phyloP scores from a whole-genome alignment of 2,888 invertebrate genomes.

The Marronus borbonicus region DNA sequence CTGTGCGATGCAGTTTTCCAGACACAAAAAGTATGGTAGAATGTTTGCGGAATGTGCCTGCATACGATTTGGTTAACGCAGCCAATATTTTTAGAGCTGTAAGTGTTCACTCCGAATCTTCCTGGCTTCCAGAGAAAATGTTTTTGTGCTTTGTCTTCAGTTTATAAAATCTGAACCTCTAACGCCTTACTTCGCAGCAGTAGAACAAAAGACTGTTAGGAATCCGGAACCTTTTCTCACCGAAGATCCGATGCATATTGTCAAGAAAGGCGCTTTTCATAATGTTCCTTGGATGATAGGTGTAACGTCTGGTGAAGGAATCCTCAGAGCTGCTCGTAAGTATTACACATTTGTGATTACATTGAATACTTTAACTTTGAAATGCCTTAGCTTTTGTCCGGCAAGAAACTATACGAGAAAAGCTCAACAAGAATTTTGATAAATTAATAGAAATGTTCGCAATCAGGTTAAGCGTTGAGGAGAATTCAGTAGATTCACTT shows the following conservation, averaged over 20 bases:
- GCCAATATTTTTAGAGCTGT: conserved; percentile 70
- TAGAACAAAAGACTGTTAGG: conserved; percentile 66
- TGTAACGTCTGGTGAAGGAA: conserved; percentile 71
- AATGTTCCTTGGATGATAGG: conserved; percentile 72
- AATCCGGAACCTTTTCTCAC: conserved; percentile 70
- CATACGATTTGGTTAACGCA: conserved; percentile 65
- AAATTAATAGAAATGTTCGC: conserved; percentile 57
- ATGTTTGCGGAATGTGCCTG: conserved; percentile 69
- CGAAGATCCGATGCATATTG: conserved; percentile 67
- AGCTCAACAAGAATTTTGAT: conserved; percentile 61
- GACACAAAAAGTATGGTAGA: conserved; percentile 66
- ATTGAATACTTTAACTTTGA: not conserved
- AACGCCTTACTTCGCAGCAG: conserved; percentile 69
- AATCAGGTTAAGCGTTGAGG: conserved; percentile 56
- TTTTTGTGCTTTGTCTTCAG: conserved; percentile 59
- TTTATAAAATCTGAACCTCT: conserved; percentile 72
- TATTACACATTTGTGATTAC: conserved; percentile 20
- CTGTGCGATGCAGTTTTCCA: conserved; percentile 67
- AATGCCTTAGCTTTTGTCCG: conserved; percentile 59
- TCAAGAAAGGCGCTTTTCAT: conserved; percentile 67
- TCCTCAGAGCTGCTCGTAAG: conserved; percentile 70
- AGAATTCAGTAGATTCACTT: conserved; percentile 38
- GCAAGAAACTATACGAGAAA: conserved; percentile 55
- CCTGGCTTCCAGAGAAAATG: no score
- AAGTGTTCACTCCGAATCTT: not conserved